Conservation (phyloP, 2,888 invertebrate genomes). For the Chaetoderma sp. region DNA sequence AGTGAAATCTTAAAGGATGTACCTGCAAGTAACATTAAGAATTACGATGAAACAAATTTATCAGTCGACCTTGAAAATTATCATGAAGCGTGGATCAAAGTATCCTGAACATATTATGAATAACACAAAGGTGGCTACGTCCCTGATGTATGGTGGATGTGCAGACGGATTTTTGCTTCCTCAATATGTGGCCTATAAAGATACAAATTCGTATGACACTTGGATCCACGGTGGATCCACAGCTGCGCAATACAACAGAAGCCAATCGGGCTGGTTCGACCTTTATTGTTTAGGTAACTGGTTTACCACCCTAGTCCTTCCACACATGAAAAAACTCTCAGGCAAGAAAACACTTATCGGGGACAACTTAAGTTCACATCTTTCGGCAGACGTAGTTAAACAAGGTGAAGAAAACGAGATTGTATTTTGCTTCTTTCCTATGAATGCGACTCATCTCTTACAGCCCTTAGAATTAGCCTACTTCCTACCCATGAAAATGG, state of each 20-base stretch:
- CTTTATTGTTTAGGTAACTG: conserved; percentile 52
- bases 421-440: not conserved
- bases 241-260: conserved; percentile 63
- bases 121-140: conserved; percentile 55
- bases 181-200: conserved; percentile 69
- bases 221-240: conserved; percentile 68
- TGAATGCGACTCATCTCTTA: not conserved
- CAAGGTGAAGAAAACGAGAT: not conserved
- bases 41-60: conserved; percentile 65
- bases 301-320: conserved; percentile 50
- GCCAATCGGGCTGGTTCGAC: conserved; percentile 63
- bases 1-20: conserved; percentile 17
- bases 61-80: conserved; percentile 60
- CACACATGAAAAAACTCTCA: conserved; percentile 42
- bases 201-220: conserved; percentile 62
- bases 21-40: conserved; percentile 46
- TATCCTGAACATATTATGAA: conserved; percentile 65
- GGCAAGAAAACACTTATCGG: conserved; percentile 65
- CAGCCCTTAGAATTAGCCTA: not conserved
- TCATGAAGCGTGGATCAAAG: conserved; percentile 14
- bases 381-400: not conserved
- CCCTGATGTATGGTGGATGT: conserved; percentile 66
- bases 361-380: conserved; percentile 57
- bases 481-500: not conserved
- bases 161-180: conserved; percentile 65